Evolutionary conservation across 2,888 invertebrate genomes (phyloP).

Genomic region (Sesia bembeciformis): DNA sequence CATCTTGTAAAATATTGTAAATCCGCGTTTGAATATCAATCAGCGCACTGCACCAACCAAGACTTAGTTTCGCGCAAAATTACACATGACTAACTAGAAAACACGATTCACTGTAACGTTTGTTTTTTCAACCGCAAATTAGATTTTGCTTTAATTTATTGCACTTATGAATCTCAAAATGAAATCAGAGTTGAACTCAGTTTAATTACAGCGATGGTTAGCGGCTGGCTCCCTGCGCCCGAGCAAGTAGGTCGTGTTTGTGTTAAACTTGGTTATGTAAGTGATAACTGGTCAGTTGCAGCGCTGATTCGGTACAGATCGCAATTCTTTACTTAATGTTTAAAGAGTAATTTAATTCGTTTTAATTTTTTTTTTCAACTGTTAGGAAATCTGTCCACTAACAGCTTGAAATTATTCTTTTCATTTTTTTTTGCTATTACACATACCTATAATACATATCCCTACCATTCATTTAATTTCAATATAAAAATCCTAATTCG

Average conservation of each 20-base stretch:
- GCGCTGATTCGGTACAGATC: constrained; percentile 2
- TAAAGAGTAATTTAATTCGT: not conserved
- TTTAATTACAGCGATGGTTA: constrained; percentile 58
- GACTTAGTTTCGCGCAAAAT: too few relatives aligned
- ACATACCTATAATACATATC: not conserved
- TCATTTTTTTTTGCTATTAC: not conserved
- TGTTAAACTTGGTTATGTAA: constrained; percentile 39
- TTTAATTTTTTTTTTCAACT: too few relatives aligned
- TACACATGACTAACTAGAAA: too few relatives aligned
- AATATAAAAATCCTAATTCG: too few relatives aligned
- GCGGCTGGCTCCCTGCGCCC: constrained; percentile 57
- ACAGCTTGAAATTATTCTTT: not conserved
- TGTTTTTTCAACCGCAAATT: too few relatives aligned
- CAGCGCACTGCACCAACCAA: too few relatives aligned
- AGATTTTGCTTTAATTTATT: too few relatives aligned
- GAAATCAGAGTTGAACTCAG: constrained; percentile 42
- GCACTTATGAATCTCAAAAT: constrained; percentile 7
- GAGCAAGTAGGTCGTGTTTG: constrained; percentile 47
- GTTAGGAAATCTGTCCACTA: too few relatives aligned
- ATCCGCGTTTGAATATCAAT: too few relatives aligned
- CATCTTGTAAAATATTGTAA: too few relatives aligned
- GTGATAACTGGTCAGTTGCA: constrained; percentile 33
- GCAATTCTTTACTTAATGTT: not conserved
- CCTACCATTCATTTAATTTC: too few relatives aligned
- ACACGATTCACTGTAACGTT: too few relatives aligned